A percentile compares a stretch with the other conserved stretches of the same genome.
phyloP scores from a whole-genome alignment of 1,140 invertebrate genomes.

The Magallana ariakensis region DNA sequence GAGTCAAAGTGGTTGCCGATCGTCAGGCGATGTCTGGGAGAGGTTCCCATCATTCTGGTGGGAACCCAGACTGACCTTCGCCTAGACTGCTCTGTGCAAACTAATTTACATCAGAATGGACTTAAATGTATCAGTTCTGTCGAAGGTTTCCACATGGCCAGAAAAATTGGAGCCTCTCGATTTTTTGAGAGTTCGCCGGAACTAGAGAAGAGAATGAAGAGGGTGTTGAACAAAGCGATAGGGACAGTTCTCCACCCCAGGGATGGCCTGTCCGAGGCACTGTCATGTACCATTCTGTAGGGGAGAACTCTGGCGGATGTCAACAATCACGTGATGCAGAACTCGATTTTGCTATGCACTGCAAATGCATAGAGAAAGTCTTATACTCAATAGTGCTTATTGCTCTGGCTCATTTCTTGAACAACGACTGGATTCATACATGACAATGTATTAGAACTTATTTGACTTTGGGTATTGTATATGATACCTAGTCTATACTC shows the following conservation, averaged over 20 bases:
- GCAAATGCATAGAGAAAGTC: too few species aligned
- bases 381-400: too few species aligned
- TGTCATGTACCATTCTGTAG: slow-evolving; percentile 52
- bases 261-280: not conserved
- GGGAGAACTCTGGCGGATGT: too few species aligned
- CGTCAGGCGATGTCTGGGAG: slow-evolving; percentile 61
- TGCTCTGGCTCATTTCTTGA: too few species aligned
- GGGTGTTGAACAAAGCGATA: slow-evolving; percentile 66
- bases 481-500: too few species aligned
- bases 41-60: slow-evolving; percentile 69
- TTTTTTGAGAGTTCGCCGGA: slow-evolving; percentile 80
- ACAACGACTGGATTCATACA: too few species aligned
- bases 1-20: slow-evolving; percentile 70
- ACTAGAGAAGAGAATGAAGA: slow-evolving; percentile 64
- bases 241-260: slow-evolving; percentile 60
- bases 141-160: slow-evolving; percentile 58
- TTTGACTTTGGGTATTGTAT: too few species aligned
- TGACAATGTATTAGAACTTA: too few species aligned
- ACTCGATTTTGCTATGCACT: not conserved
- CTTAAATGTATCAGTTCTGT: slow-evolving; percentile 56
- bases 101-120: slow-evolving; percentile 49
- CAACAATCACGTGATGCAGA: not conserved
- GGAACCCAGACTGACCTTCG: slow-evolving; percentile 71
- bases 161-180: slow-evolving; percentile 59
- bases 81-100: slow-evolving; percentile 52